Evolutionary conservation across 2,888 invertebrate genomes (phyloP), one percentile per base, ranked within the genome.

Genomic region (Eristalis arbustorum): DNA sequence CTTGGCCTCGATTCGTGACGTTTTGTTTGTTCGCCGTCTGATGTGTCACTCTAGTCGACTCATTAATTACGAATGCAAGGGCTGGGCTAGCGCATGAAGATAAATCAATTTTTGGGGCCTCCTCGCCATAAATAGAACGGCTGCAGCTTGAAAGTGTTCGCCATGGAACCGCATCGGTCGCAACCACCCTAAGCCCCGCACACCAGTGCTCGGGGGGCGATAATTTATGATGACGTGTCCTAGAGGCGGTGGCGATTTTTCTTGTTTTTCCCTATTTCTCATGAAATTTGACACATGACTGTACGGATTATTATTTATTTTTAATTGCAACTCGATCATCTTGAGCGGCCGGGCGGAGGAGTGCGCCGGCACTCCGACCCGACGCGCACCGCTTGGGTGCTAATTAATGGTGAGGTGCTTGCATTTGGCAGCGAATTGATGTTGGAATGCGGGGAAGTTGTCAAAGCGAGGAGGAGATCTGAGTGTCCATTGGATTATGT

Each of bases 241-340:
- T 8, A 74, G 49, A 59, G 67, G 40, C 40, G 59, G 61, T 76
- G 37, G 73, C 22, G n/a, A 42, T 25, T 22, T 69, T 14, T 22
- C 18, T 69, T 69, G 37, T 31, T 62, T 42, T 62, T n/a, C 22
- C 13, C 49, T 34, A 61, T 66, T 68, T 64, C 49, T 59, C 68
- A 49, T 18, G 49, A n/a, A 49, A 69, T 71, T 56, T 75, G 66
- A 84, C 66, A 68, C 25, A 69, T 67, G 69, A 64, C 64, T 62
- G 66, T 18, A 56, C 22, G 28, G 74, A 71, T 79, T 79, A 79
- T 79, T 75, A 67, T 79, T 75, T 79, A 74, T 75, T 75, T 84
- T 84, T 71, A 79, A 84, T 84, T 84, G 57, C 75, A 79, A 76
- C 59, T 23, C 5, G 28, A 14, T 56, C 23, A 14, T 10, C 31